phyloP scores from a whole-genome alignment of 30 jellyfish, hydroid and myxozoan species.

The Aurelia coerulea region DNA sequence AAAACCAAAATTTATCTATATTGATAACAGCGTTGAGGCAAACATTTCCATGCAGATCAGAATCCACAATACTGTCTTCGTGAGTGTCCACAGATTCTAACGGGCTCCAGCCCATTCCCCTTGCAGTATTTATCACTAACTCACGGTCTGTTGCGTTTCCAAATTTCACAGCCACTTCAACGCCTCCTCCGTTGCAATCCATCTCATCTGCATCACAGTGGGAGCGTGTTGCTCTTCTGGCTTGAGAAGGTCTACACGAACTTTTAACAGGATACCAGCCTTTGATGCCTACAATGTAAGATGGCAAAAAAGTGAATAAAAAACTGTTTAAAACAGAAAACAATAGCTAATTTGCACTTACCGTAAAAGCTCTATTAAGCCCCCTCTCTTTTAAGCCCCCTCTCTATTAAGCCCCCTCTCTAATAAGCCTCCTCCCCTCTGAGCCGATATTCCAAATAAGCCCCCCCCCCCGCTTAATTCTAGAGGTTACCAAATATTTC shows the following conservation, averaged over 20 bases:
- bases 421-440: no score
- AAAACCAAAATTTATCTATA: constrained; percentile 67
- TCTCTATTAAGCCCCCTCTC: no score
- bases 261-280: constrained; percentile 73
- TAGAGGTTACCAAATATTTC: no score
- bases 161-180: constrained; percentile 69
- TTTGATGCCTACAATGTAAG: constrained; percentile 53
- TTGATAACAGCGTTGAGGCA: constrained; percentile 21
- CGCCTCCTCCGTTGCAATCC: constrained; percentile 56
- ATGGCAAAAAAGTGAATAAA: no score
- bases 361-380: no score
- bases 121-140: constrained; percentile 65
- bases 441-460: no score
- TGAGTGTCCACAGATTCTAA: constrained; percentile 47
- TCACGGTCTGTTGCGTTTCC: constrained; percentile 80
- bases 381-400: no score
- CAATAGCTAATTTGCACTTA: no score
- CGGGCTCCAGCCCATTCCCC: constrained; percentile 90
- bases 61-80: constrained; percentile 58
- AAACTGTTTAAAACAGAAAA: no score
- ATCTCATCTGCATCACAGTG: constrained; percentile 54
- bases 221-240: background rate
- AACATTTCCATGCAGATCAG: constrained; percentile 31
- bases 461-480: no score
- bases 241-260: background rate